Conservation (phyloP, 1,140 invertebrate genomes). For the Drosophila orosa region DNA sequence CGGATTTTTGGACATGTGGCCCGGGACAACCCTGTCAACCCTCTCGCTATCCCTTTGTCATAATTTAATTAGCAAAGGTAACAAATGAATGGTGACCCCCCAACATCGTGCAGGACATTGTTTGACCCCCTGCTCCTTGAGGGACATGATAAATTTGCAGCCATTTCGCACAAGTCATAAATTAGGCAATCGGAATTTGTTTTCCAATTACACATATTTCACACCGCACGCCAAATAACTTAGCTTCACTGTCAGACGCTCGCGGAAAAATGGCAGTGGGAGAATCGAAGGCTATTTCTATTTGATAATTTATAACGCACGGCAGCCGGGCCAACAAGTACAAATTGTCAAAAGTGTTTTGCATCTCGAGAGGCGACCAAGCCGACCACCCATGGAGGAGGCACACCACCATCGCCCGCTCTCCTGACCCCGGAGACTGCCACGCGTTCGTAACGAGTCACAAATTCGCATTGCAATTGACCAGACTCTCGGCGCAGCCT, state of each 20-base stretch:
- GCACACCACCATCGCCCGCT: constrained; percentile 28
- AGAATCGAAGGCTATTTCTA: constrained; percentile 74
- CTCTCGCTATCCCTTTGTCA: constrained; percentile 45
- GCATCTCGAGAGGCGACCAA: constrained; percentile 54
- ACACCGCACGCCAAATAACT: constrained; percentile 75
- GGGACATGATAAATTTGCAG: constrained; percentile 64
- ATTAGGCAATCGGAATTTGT: constrained; percentile 79
- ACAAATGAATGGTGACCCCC: constrained; percentile 50
- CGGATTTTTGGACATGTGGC: constrained; percentile 68
- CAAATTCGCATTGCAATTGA: constrained; percentile 79
- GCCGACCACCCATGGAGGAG: constrained; percentile 63
- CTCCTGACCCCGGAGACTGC: constrained; percentile 54
- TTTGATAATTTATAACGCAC: constrained; percentile 82
- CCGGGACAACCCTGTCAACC: constrained; percentile 21
- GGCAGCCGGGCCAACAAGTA: constrained; percentile 69
- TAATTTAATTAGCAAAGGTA: constrained; percentile 76
- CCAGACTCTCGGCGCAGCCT: constrained; percentile 33
- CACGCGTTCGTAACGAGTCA: constrained; percentile 77
- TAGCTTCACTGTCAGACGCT: constrained; percentile 41
- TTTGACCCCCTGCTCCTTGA: constrained; percentile 34
- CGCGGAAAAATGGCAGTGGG: constrained; percentile 27
- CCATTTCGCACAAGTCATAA: constrained; percentile 71
- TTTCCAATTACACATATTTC: constrained; percentile 82
- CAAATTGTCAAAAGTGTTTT: constrained; percentile 82
- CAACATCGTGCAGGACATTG: constrained; percentile 21